Evolutionary conservation across 2,888 invertebrate genomes (phyloP).

Genomic region (Heteromyza rotundicornis): DNA sequence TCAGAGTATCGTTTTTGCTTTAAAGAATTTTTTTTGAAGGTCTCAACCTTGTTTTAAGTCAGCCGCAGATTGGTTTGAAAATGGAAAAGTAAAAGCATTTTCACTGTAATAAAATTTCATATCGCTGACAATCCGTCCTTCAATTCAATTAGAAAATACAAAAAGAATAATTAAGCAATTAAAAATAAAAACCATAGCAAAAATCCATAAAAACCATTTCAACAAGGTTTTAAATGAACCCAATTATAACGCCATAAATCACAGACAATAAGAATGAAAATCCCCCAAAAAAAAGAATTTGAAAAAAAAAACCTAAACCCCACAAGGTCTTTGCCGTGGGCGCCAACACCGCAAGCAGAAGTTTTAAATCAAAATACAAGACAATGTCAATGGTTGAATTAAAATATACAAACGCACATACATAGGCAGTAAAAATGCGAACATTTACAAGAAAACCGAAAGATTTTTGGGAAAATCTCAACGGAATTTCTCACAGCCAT

Average conservation of each 20-base stretch:
- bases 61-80: too few relatives aligned
- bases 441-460: not conserved
- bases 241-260: not conserved
- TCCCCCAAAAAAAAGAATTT: not conserved
- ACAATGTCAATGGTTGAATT: slow-evolving; percentile 10
- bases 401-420: not conserved
- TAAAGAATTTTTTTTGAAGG: too few relatives aligned
- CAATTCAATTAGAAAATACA: too few relatives aligned
- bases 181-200: not conserved
- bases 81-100: too few relatives aligned
- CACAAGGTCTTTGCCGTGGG: not conserved
- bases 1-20: too few relatives aligned
- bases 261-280: not conserved
- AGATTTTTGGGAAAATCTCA: slow-evolving; percentile 10
- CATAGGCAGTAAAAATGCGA: not conserved
- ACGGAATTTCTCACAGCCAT: slow-evolving; percentile 5
- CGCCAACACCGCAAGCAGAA: slow-evolving; percentile 9
- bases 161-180: too few relatives aligned
- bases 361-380: not conserved
- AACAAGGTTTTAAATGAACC: not conserved
- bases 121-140: too few relatives aligned
- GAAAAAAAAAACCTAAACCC: too few relatives aligned
- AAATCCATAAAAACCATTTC: not conserved
- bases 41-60: too few relatives aligned
- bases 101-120: too few relatives aligned